Evolutionary conservation across 92 coral and sea anemone genomes (phyloP).

Genomic region (Porites evermanni): DNA sequence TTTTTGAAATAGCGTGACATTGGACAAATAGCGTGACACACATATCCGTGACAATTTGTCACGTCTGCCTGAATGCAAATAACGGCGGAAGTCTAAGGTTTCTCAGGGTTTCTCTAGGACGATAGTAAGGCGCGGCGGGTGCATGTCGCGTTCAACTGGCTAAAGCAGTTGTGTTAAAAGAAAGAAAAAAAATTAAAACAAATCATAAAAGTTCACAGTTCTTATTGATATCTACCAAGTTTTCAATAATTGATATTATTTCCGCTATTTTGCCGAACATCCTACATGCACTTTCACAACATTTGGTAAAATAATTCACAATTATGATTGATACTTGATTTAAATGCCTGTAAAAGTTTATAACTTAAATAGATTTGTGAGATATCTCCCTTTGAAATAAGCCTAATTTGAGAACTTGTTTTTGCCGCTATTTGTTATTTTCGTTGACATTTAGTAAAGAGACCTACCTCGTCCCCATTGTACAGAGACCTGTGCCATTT

Average conservation of each 20-base stretch:
- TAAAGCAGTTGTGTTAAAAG: neutral
- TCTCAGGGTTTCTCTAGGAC: neutral
- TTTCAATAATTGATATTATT: neutral
- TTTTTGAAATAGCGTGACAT: too few relatives aligned
- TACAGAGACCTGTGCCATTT: neutral
- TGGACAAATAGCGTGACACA: neutral
- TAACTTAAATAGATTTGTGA: constrained; percentile 1
- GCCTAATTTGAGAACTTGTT: neutral
- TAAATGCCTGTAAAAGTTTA: neutral
- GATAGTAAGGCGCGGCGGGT: too few relatives aligned
- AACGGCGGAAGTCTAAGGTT: neutral
- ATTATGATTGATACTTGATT: neutral
- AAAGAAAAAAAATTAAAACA: neutral
- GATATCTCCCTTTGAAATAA: neutral
- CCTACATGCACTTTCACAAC: neutral
- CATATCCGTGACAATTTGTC: neutral
- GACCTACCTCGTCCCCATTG: neutral
- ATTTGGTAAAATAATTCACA: neutral
- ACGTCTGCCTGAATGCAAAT: neutral
- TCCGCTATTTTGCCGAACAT: neutral
- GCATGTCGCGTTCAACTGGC: neutral
- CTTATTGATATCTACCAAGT: neutral
- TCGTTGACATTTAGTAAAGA: neutral
- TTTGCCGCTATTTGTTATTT: neutral
- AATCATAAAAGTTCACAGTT: neutral